Evolutionary conservation across 2,797 vertebrate species (phyloP), one percentile per base, ranked within the genome.

Genomic region (Eleutherodactylus coqui): DNA sequence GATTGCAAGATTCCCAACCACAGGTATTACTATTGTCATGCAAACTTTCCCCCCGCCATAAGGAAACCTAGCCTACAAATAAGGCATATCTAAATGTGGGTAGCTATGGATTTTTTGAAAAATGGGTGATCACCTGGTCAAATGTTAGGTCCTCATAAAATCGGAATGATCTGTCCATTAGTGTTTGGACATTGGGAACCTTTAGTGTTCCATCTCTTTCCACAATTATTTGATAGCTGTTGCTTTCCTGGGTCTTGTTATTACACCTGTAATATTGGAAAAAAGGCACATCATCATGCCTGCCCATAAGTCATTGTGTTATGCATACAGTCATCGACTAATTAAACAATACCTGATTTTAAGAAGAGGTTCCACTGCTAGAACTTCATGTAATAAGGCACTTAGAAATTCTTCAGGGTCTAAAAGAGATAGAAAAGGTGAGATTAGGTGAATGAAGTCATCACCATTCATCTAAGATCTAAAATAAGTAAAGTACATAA

Each of bases 341-440:
- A 81, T 17, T 3, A 21, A 41, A 29, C 86, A 82, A 24, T 89
- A 96, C 96, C 94, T 93, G 88, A 96, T 93, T 89, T 94, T 95
- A 43, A 96, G 92, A 81, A 96, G 91, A 1, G 95, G 94, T 80
- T 95, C 92, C 27, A 92, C 89, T 80, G 91, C 90, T 72, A 96
- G 92, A 73, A 94, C 94, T 78, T 92, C 92, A 90, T 95, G 91
- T 55, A 96, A 93, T 36, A 96, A 93, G 38, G 94, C 85, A 34
- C 91, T 94, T 86, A 96, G 94, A 88, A 96, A 96, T 90, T 96
- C 95, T 75, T 96, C 96, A 49, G 95, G 94, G 86, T 96, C 96
- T 96, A 87, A 55, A 87, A 72, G 47, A 27, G 16, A 64, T 67
- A 24, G 38, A 29, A 9, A n/a, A 21, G n/a, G n/a, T n/a, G n/a